phyloP scores from a whole-genome alignment of 2,888 invertebrate genomes.

The Trachelus stipa region DNA sequence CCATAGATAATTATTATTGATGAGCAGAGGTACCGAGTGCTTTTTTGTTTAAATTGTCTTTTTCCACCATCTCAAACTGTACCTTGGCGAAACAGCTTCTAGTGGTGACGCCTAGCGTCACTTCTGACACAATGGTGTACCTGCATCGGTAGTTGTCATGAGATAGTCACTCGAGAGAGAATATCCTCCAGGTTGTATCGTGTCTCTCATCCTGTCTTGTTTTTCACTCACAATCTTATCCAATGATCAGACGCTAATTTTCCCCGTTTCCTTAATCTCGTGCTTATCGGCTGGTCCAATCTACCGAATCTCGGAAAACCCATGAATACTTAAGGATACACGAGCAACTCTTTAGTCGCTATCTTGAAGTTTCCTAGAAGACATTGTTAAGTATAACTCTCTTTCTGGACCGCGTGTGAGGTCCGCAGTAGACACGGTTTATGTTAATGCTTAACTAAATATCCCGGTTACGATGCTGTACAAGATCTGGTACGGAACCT shows the following conservation, averaged over 20 bases:
- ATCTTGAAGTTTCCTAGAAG: neutral
- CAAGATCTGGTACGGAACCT: neutral
- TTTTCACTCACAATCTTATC: constrained; percentile 1
- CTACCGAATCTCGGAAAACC: constrained; percentile 22
- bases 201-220: neutral
- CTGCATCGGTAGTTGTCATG: neutral
- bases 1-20: neutral
- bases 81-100: neutral
- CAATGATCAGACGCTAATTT: constrained; percentile 1
- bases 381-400: constrained; percentile 16
- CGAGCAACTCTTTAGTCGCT: constrained; percentile 8
- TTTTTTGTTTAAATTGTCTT: no score
- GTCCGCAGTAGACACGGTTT: constrained; percentile 12
- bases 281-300: constrained; percentile 9
- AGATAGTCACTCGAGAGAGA: neutral
- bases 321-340: constrained; percentile 24
- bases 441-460: constrained; percentile 7
- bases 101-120: neutral
- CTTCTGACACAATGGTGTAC: neutral
- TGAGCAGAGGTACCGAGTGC: neutral
- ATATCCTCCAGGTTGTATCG: neutral
- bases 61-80: neutral
- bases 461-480: neutral
- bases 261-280: constrained; percentile 4
- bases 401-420: constrained; percentile 22